Conservation (phyloP, 2,797 vertebrate species). For the Anabacerthia variegaticeps region DNA sequence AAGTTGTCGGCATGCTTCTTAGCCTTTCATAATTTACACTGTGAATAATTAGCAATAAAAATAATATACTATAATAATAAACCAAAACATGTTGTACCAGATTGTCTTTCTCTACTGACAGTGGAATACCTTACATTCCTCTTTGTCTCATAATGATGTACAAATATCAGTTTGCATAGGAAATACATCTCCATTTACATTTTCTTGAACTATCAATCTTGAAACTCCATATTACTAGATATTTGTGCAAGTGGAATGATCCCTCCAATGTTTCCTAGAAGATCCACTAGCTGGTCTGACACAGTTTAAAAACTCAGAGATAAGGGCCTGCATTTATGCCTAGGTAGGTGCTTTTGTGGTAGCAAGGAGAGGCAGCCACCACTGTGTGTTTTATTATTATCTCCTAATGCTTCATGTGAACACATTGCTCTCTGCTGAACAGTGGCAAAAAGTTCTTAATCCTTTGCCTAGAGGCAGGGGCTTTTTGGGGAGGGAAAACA, state of each 20-base stretch:
- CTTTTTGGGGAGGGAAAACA: neutral
- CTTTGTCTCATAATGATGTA: neutral
- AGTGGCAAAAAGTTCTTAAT: neutral
- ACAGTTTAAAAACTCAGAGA: neutral
- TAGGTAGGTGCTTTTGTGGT: neutral
- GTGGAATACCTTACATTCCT: neutral
- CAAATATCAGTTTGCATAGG: neutral
- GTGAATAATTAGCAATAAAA: constrained; percentile 41
- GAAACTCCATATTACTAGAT: neutral
- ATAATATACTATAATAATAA: constrained; percentile 22
- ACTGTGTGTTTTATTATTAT: neutral
- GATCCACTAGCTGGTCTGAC: neutral
- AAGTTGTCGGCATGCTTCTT: neutral
- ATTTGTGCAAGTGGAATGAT: neutral
- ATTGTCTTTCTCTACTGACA: neutral
- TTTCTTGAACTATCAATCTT: neutral
- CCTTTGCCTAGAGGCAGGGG: neutral
- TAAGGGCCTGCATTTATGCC: neutral
- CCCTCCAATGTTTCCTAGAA: neutral
- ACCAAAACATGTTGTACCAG: neutral
- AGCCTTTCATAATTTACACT: neutral
- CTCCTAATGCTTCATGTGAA: neutral
- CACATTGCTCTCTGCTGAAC: neutral
- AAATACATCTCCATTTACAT: neutral
- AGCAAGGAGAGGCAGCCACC: neutral